phyloP scores from a whole-genome alignment of 2,888 invertebrate species.

The Drosophila kuntzei region DNA sequence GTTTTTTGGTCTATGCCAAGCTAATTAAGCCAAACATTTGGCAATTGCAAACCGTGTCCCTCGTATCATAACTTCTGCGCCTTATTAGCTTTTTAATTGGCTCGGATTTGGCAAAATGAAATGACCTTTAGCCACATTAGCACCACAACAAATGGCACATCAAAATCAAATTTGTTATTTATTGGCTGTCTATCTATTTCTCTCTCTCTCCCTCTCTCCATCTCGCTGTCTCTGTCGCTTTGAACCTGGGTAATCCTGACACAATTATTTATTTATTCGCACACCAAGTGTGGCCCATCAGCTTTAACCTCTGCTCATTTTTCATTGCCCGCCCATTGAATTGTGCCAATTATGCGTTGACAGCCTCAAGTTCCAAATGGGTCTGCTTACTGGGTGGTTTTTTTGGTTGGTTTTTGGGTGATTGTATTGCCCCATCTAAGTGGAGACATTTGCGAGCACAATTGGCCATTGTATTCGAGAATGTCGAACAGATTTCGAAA shows the following conservation, averaged over 20 bases:
- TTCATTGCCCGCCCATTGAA: conserved; percentile 67
- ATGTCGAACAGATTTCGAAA: conserved; percentile 39
- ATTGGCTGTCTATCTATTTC: conserved; percentile 40
- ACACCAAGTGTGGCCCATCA: conserved; percentile 24
- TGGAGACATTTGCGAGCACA: conserved; percentile 49
- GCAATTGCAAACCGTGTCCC: conserved; percentile 57
- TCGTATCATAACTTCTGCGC: conserved; percentile 55
- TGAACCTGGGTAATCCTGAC: conserved; percentile 22
- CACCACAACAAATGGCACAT: conserved; percentile 66
- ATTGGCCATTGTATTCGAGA: conserved; percentile 46
- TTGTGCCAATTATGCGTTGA: conserved; percentile 76
- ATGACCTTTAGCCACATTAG: conserved; percentile 32
- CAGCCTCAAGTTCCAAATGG: conserved; percentile 60
- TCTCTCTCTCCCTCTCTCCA: not conserved
- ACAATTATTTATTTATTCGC: conserved; percentile 72
- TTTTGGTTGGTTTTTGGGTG: not conserved
- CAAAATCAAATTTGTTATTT: conserved; percentile 76
- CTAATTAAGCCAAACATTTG: conserved; percentile 73
- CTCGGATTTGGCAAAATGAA: conserved; percentile 35
- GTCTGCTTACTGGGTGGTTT: not conserved
- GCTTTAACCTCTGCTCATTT: conserved; percentile 63
- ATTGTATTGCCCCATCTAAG: conserved; percentile 24
- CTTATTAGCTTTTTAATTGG: conserved; percentile 74
- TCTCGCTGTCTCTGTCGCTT: not conserved
- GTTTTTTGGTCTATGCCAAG: conserved; percentile 25